These are phyloP conservation scores for Merodon equestris DNA, from an alignment of 2,888 invertebrate species.

Conservation along the genomic window DNA sequence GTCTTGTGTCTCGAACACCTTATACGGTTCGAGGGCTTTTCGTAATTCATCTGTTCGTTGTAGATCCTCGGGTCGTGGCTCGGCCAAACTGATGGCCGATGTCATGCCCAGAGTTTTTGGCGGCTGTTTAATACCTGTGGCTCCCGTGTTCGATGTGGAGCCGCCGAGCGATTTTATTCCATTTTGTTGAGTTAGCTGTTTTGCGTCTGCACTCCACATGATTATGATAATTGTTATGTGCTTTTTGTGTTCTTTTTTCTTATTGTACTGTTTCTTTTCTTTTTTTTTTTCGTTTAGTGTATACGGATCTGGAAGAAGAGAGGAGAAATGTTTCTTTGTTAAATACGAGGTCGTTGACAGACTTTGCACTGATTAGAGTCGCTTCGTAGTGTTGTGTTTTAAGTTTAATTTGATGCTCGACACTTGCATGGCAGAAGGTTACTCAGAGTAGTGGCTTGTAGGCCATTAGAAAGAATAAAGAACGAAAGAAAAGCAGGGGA, in stretches of 20 bases:
- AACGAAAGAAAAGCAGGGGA: no score
- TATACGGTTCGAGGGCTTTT: conserved; percentile 88
- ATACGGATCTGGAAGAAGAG: conserved; percentile 19
- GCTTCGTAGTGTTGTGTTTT: no score
- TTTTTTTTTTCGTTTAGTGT: conserved; percentile 4
- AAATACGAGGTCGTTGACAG: no score
- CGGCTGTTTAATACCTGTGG: conserved; percentile 37
- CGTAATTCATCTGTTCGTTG: conserved; percentile 85
- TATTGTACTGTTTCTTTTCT: conserved; percentile 12
- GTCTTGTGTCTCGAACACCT: conserved; percentile 93
- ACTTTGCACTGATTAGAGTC: no score
- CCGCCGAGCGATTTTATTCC: conserved; percentile 72
- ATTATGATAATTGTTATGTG: no score
- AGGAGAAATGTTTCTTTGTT: not conserved
- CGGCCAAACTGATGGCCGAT: conserved; percentile 93
- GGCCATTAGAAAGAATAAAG: no score
- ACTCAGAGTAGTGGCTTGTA: no score
- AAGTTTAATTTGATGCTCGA: no score
- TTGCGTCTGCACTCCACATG: conserved; percentile 78
- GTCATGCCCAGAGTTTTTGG: conserved; percentile 87
- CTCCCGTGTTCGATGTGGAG: conserved; percentile 27
- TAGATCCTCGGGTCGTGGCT: conserved; percentile 86
- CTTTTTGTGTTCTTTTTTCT: no score
- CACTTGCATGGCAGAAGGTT: no score
- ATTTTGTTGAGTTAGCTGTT: conserved; percentile 73